Conservation (phyloP, 2,113 vertebrate genomes). For the Vombatus ursinus region DNA sequence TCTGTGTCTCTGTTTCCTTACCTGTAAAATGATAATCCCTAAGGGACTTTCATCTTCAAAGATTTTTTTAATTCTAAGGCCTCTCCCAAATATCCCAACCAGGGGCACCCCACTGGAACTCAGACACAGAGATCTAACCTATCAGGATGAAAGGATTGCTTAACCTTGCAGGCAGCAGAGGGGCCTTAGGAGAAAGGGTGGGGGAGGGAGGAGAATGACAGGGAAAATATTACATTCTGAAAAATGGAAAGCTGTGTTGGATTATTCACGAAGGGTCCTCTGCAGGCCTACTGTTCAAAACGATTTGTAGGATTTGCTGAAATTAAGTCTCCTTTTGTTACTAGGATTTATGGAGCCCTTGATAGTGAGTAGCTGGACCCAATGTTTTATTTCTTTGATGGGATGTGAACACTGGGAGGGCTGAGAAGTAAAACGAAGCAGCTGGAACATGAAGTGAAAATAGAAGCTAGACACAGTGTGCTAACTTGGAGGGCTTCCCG, state of each 20-base stretch:
- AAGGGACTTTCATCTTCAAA: background rate
- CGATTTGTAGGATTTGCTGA: conserved; percentile 4
- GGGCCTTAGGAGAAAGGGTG: background rate
- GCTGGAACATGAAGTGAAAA: conserved; percentile 37
- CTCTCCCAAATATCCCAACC: background rate
- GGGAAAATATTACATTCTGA: background rate
- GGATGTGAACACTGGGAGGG: conserved; percentile 24
- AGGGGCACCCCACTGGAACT: background rate
- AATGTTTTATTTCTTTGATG: conserved; percentile 37
- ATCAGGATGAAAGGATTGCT: background rate
- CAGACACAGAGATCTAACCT: background rate
- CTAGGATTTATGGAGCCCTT: conserved; percentile 57
- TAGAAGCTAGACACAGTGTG: background rate
- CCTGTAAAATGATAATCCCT: background rate
- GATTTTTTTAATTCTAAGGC: background rate
- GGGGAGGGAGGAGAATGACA: background rate
- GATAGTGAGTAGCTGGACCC: conserved; percentile 34
- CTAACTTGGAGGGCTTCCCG: background rate
- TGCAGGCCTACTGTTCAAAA: background rate
- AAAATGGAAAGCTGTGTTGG: background rate
- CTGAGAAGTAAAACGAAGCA: conserved; percentile 50
- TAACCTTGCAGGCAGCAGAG: background rate
- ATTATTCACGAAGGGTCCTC: conserved; percentile 9
- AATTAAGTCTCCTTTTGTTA: conserved; percentile 16
- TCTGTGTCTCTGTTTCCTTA: background rate